These are phyloP conservation scores for Peribatodes rhomboidaria DNA, from an alignment of 2,888 invertebrate species.

Conservation along the genomic window DNA sequence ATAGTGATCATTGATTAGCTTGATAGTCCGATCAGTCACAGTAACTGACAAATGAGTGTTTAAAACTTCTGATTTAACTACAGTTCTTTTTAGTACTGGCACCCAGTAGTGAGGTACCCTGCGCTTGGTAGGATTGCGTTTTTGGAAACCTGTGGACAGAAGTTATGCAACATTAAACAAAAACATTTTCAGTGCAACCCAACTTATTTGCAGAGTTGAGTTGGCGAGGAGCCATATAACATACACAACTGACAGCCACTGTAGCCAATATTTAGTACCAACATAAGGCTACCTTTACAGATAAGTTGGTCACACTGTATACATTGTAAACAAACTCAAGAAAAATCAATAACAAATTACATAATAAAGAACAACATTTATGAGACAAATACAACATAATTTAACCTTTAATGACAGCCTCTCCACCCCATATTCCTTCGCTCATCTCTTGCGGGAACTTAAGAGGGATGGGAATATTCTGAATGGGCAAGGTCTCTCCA, in stretches of 20 bases:
- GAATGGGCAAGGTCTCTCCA: conserved; percentile 90
- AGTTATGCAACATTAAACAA: conserved; percentile 5
- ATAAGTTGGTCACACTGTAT: not conserved
- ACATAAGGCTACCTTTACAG: not conserved
- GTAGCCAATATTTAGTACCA: not conserved
- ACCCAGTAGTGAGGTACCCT: conserved; percentile 96
- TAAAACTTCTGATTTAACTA: conserved; percentile 96
- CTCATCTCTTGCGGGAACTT: conserved; percentile 93
- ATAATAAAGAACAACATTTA: conserved; percentile 17
- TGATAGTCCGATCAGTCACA: conserved; percentile 94
- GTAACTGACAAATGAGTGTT: conserved; percentile 93
- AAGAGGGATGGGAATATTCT: conserved; percentile 92
- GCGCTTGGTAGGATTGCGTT: conserved; percentile 85
- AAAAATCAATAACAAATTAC: conserved; percentile 30
- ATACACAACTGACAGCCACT: not conserved
- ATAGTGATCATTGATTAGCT: conserved; percentile 94
- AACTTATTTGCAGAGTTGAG: not conserved
- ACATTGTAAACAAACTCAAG: conserved; percentile 20
- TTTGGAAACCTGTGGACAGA: conserved; percentile 88
- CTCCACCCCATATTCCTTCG: conserved; percentile 98
- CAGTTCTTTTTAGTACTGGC: conserved; percentile 91
- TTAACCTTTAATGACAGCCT: conserved; percentile 94
- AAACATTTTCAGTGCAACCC: not conserved
- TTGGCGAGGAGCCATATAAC: not conserved
- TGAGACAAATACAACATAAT: conserved; percentile 9